These are phyloP conservation scores for Hecatera dysodea DNA, from an alignment of 2,888 invertebrate genomes.

Conservation along the genomic window DNA sequence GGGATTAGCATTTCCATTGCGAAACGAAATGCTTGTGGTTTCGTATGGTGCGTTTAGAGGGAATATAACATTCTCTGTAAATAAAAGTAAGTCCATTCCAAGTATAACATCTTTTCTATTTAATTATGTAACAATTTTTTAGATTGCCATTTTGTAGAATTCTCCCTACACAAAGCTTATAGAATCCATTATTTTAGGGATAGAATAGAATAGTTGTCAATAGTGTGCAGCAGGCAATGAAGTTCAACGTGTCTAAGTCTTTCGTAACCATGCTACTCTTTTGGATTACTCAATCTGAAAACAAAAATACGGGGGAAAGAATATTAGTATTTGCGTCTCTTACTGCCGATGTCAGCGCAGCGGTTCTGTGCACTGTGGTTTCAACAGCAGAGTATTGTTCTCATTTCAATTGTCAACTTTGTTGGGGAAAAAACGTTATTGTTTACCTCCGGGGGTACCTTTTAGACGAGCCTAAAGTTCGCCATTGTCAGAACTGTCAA, in stretches of 20 bases:
- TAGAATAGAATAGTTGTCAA: no score
- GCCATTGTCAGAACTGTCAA: conserved; percentile 71
- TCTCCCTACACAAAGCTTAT: no score
- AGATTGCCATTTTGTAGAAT: no score
- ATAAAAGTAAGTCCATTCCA: no score
- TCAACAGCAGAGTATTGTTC: conserved; percentile 44
- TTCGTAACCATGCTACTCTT: neutral
- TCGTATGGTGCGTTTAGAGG: no score
- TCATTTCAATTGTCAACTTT: conserved; percentile 63
- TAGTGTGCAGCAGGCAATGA: neutral
- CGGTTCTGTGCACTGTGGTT: neutral
- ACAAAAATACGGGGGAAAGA: neutral
- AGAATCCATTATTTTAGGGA: no score
- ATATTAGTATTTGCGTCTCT: neutral
- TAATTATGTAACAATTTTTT: no score
- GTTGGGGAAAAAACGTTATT: conserved; percentile 50
- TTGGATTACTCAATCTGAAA: neutral
- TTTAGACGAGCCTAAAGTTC: conserved; percentile 63
- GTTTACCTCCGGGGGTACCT: conserved; percentile 61
- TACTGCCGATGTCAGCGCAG: neutral
- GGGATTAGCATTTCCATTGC: no score
- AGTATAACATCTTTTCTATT: no score
- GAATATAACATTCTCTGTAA: no score
- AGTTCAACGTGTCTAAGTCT: neutral
- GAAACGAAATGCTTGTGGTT: no score